Conservation (phyloP, 1,140 invertebrate species). For the Drosophila tropicalis region DNA sequence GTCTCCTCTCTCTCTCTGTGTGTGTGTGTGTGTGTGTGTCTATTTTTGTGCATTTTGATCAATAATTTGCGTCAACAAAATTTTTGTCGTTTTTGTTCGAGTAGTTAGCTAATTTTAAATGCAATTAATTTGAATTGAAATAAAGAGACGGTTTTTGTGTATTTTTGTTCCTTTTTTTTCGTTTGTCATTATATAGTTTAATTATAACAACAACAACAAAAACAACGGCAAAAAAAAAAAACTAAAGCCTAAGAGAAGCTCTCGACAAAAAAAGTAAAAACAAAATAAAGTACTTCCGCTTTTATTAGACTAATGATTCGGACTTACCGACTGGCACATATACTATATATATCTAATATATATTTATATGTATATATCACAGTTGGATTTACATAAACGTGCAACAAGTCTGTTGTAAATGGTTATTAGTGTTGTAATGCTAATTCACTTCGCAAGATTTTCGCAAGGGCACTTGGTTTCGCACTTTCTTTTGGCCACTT, state of each 20-base stretch:
- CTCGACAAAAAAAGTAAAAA: background rate
- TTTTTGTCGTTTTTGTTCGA: conserved; percentile 13
- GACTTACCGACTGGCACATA: conserved; percentile 8
- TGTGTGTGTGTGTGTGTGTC: conserved; percentile 10
- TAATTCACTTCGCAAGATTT: conserved; percentile 16
- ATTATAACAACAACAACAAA: conserved; percentile 1
- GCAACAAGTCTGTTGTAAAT: conserved; percentile 7
- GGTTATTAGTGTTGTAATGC: conserved; percentile 5
- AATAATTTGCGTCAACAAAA: conserved; percentile 54
- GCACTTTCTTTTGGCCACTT: background rate
- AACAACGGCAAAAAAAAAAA: background rate
- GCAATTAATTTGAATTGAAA: conserved; percentile 62
- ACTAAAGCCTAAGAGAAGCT: background rate
- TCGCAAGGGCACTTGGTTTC: background rate
- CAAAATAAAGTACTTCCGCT: conserved; percentile 9
- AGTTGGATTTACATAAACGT: conserved; percentile 9
- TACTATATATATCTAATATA: background rate
- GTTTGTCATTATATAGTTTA: background rate
- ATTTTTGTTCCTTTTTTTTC: conserved; percentile 28
- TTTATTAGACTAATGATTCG: background rate
- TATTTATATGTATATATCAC: background rate
- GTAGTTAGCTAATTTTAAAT: conserved; percentile 63
- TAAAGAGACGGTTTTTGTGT: conserved; percentile 25
- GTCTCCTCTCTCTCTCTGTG: background rate
- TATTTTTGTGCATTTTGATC: conserved; percentile 57